phyloP scores from a whole-genome alignment of 2,888 invertebrate species.

The Automeris io region DNA sequence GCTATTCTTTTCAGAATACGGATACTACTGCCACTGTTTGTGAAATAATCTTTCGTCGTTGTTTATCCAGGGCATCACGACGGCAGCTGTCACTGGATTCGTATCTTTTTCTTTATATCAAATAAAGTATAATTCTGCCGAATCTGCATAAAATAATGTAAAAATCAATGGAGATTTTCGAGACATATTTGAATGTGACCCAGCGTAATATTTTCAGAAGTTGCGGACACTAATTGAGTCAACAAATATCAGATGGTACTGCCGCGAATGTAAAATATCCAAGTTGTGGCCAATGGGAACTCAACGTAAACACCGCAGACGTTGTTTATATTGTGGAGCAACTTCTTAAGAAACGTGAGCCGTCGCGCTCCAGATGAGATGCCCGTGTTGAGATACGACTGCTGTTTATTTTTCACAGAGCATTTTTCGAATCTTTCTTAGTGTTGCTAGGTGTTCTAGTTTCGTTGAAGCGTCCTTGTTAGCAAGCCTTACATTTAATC shows the following conservation, averaged over 20 bases:
- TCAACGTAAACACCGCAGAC: conserved; percentile 49
- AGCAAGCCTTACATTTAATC: neutral
- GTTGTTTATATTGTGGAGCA: conserved; percentile 53
- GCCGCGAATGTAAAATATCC: conserved; percentile 25
- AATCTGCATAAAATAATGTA: too few species aligned
- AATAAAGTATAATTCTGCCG: too few species aligned
- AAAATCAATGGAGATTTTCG: too few species aligned
- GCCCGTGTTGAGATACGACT: conserved; percentile 62
- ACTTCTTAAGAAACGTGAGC: conserved; percentile 60
- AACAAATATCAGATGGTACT: conserved; percentile 17
- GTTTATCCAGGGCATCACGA: too few species aligned
- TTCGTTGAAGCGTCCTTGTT: conserved; percentile 1
- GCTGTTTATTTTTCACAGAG: conserved; percentile 61
- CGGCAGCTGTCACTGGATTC: too few species aligned
- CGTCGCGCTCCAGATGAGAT: conserved; percentile 58
- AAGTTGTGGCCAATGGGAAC: conserved; percentile 32
- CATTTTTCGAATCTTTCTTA: conserved; percentile 49
- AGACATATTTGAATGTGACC: too few species aligned
- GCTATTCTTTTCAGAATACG: too few species aligned
- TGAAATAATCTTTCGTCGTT: too few species aligned
- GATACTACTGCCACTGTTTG: too few species aligned
- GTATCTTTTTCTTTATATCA: too few species aligned
- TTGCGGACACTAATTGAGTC: conserved; percentile 21
- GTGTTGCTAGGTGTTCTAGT: conserved; percentile 39
- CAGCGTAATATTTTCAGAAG: conserved; percentile 10